phyloP scores from a whole-genome alignment of 2,797 vertebrate genomes.

The Siniperca scherzeri region DNA sequence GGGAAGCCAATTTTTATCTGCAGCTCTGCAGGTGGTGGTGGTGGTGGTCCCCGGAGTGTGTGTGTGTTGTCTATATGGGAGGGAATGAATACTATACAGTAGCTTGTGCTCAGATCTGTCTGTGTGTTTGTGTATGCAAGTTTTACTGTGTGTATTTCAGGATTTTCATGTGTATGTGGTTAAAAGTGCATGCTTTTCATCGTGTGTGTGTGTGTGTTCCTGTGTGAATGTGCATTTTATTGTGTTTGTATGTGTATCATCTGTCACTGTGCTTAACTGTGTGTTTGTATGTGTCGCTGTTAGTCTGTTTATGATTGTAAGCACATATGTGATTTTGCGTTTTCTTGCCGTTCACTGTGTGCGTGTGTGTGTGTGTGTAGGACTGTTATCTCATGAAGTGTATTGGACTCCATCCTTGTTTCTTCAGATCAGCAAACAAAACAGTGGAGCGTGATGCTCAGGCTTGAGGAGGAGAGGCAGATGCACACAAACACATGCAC shows the following conservation, averaged over 20 bases:
- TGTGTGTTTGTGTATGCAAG: constrained; percentile 22
- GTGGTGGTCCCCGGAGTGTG: constrained; percentile 31
- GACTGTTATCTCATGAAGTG: constrained; percentile 25
- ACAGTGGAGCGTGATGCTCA: constrained; percentile 32
- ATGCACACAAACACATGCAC: constrained; percentile 28
- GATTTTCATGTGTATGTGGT: constrained; percentile 7
- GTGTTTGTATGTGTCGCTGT: neutral
- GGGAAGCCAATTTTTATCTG: constrained; percentile 73
- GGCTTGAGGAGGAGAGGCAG: constrained; percentile 23
- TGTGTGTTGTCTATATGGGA: constrained; percentile 16
- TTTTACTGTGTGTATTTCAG: constrained; percentile 21
- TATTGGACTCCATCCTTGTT: constrained; percentile 29
- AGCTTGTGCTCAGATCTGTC: constrained; percentile 14
- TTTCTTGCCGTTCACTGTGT: neutral
- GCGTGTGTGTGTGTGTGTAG: neutral
- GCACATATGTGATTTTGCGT: neutral
- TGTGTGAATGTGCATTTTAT: neutral
- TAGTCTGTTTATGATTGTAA: constrained; percentile 5
- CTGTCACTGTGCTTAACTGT: neutral
- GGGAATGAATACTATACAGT: constrained; percentile 11
- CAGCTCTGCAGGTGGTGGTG: constrained; percentile 76
- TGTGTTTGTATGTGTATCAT: constrained; percentile 11
- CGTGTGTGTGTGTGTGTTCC: neutral
- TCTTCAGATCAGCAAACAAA: constrained; percentile 51
- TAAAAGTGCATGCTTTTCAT: constrained; percentile 1